Evolutionary conservation across 92 coral and sea anemone genomes (phyloP).

Genomic region (Isaurus tuberculatus): DNA sequence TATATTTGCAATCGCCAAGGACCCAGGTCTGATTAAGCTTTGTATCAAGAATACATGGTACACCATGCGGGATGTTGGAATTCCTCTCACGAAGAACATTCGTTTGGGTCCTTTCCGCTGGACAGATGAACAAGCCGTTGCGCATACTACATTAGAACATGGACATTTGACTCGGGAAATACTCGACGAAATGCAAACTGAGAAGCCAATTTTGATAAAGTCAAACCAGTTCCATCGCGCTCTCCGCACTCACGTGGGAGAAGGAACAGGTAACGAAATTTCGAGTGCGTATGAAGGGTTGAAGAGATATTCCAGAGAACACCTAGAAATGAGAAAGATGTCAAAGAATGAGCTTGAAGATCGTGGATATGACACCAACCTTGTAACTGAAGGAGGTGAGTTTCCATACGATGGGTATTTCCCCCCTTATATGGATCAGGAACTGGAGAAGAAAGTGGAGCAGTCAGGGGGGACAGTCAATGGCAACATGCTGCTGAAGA

Average conservation of each 20-base stretch:
- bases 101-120: background rate
- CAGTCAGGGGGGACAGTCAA: conserved; percentile 4
- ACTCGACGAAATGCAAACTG: background rate
- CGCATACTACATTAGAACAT: conserved; percentile 12
- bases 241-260: conserved; percentile 9
- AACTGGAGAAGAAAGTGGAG: conserved; percentile 8
- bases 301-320: conserved; percentile 21
- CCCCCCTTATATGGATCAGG: conserved; percentile 10
- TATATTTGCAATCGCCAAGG: background rate
- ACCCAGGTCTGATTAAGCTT: background rate
- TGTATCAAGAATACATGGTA: background rate
- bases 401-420: conserved; percentile 8
- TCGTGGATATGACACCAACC: conserved; percentile 7
- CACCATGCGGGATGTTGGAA: background rate
- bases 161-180: conserved; percentile 22
- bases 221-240: conserved; percentile 2
- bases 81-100: background rate
- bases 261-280: conserved; percentile 3
- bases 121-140: background rate
- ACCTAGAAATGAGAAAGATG: conserved; percentile 20
- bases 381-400: conserved; percentile 6
- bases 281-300: conserved; percentile 19
- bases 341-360: background rate
- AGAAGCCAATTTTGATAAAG: background rate
- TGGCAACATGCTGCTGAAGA: conserved; percentile 7